phyloP scores from a whole-genome alignment of 2,113 vertebrate genomes.

The Apaloderma vittatum region DNA sequence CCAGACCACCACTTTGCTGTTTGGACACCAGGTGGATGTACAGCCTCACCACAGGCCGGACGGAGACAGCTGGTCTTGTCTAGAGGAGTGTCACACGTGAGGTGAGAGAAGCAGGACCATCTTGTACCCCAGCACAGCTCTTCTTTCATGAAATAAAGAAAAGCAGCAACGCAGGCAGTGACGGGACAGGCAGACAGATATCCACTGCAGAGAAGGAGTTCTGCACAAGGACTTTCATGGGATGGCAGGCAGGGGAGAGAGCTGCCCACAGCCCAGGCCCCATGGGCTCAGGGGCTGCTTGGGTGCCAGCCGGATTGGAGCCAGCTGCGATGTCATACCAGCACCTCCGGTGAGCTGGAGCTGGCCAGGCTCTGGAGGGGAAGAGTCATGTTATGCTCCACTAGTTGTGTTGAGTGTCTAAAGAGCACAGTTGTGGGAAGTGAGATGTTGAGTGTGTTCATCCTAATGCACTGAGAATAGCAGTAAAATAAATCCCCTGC shows the following conservation, averaged over 20 bases:
- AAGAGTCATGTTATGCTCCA: not conserved
- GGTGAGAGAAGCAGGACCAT: not conserved
- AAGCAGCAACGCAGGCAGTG: fast-evolving
- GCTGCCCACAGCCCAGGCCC: not conserved
- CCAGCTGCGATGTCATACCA: not conserved
- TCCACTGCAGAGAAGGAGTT: not conserved
- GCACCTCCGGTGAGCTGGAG: not conserved
- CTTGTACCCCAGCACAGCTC: not conserved
- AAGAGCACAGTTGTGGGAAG: not conserved
- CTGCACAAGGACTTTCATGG: not conserved
- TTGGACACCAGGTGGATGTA: slow-evolving; percentile 47
- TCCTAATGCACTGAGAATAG: not conserved
- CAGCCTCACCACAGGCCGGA: not conserved
- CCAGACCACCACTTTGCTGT: not conserved
- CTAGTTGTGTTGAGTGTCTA: not conserved
- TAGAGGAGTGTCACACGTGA: not conserved
- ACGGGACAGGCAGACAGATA: not conserved
- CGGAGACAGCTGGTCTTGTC: fast-evolving
- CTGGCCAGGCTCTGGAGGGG: not conserved
- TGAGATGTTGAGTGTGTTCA: not conserved
- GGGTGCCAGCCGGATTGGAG: not conserved
- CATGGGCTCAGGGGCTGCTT: not conserved
- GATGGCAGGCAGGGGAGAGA: not conserved
- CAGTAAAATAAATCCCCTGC: not conserved
- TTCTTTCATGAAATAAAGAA: not conserved